Evolutionary conservation across 2,888 invertebrate species (phyloP).

Genomic region (Morinoia aosen): DNA sequence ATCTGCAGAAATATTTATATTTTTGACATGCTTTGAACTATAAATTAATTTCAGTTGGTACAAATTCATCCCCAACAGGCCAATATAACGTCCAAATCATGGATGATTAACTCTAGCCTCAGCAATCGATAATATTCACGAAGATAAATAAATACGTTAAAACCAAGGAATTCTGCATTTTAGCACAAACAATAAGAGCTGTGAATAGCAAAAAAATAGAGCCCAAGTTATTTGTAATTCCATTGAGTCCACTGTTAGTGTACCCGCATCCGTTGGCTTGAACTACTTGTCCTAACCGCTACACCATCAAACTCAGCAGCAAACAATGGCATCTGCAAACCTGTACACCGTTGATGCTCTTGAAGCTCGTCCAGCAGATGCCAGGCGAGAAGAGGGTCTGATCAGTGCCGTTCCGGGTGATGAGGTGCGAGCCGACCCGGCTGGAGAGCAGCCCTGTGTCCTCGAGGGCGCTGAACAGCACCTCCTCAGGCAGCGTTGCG

Average conservation of each 20-base stretch:
- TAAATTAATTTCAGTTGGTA: not conserved
- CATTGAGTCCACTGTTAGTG: too few relatives aligned
- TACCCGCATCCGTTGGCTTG: too few relatives aligned
- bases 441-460: not conserved
- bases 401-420: not conserved
- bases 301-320: not conserved
- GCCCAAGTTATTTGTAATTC: too few relatives aligned
- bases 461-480: conserved; percentile 67
- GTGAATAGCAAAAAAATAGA: too few relatives aligned
- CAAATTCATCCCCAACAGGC: too few relatives aligned
- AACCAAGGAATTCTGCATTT: too few relatives aligned
- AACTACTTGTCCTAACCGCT: too few relatives aligned
- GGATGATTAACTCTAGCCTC: not conserved
- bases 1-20: not conserved
- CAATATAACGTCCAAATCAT: not conserved
- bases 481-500: conserved; percentile 69
- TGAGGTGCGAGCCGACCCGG: conserved; percentile 12
- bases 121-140: too few relatives aligned
- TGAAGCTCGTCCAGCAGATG: conserved; percentile 38
- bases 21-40: not conserved
- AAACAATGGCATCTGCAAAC: not conserved
- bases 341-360: not conserved
- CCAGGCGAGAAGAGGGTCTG: conserved; percentile 32
- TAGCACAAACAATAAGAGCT: too few relatives aligned
- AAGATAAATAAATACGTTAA: too few relatives aligned